A percentile compares a stretch with the other conserved stretches of the same genome.
Evolutionary conservation across 2,888 invertebrate species (phyloP).

Genomic region (Rhingia campestris): DNA sequence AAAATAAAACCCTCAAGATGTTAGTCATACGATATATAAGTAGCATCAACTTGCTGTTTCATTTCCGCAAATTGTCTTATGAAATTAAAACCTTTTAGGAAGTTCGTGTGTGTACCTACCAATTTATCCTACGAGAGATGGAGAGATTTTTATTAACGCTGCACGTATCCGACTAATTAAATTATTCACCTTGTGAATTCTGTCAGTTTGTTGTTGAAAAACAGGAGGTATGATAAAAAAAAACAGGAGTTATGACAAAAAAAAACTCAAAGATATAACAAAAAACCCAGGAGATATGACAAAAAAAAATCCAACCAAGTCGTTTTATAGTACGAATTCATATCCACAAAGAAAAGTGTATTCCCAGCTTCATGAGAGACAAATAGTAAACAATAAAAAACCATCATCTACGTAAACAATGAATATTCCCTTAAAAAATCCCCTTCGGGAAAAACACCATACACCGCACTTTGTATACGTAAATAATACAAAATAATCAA

Average conservation of each 20-base stretch:
- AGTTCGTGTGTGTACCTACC: not conserved
- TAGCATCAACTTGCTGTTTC: constrained; percentile 12
- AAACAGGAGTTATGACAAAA: too few species aligned
- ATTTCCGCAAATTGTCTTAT: constrained; percentile 23
- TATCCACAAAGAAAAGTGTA: constrained; percentile 27
- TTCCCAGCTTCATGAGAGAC: constrained; percentile 10
- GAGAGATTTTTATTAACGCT: not conserved
- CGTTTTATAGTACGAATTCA: constrained; percentile 41
- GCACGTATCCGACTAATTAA: constrained; percentile 12
- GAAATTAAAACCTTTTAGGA: constrained; percentile 20
- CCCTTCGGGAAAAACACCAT: not conserved
- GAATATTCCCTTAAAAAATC: constrained; percentile 20
- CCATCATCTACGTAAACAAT: constrained; percentile 55
- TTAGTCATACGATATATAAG: not conserved
- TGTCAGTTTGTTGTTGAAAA: constrained; percentile 3
- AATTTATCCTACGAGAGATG: not conserved
- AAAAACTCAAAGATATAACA: too few species aligned
- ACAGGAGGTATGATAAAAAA: too few species aligned
- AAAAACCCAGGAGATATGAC: too few species aligned
- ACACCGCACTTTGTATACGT: constrained; percentile 10
- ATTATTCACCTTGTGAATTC: constrained; percentile 29
- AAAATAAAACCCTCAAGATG: not conserved
- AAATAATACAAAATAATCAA: constrained; percentile 54
- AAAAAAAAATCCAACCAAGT: constrained; percentile 8
- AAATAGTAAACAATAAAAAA: constrained; percentile 40